These are phyloP conservation scores for Podocnemis expansa DNA, from an alignment of 2,113 vertebrate genomes.

Conservation along the genomic window DNA sequence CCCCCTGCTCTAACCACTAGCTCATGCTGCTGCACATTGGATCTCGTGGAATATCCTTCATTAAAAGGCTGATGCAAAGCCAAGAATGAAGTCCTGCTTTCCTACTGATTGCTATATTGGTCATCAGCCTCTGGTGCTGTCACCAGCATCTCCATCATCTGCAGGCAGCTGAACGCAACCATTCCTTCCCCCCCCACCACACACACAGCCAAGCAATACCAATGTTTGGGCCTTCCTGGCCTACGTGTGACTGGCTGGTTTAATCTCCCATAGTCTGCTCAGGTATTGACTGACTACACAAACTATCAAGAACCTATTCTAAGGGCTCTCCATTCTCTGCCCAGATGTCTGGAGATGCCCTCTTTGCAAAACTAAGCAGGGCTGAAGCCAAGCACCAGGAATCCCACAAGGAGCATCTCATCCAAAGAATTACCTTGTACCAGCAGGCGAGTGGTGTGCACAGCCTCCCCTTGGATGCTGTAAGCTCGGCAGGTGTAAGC, in stretches of 20 bases:
- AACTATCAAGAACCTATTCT: not conserved
- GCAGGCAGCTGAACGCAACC: not conserved
- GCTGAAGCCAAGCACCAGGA: not conserved
- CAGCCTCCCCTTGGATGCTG: conserved; percentile 96
- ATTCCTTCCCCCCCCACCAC: not conserved
- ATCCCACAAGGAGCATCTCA: not conserved
- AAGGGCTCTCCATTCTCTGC: not conserved
- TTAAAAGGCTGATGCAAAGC: not conserved
- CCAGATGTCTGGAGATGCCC: not conserved
- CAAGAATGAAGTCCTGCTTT: not conserved
- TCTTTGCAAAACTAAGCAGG: not conserved
- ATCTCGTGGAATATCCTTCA: not conserved
- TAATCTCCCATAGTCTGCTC: not conserved
- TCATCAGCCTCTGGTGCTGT: not conserved
- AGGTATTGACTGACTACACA: no score
- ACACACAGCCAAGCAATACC: not conserved
- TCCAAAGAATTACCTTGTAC: conserved; percentile 88
- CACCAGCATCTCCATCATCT: not conserved
- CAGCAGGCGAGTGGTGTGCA: conserved; percentile 94
- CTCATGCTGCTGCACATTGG: not conserved
- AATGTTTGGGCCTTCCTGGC: not conserved
- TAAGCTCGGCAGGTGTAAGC: conserved; percentile 96
- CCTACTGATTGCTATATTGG: not conserved
- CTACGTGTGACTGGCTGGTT: not conserved
- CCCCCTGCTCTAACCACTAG: not conserved